These are phyloP conservation scores for Geophilus truncorum DNA, from an alignment of 2,888 invertebrate species.

Conservation along the genomic window DNA sequence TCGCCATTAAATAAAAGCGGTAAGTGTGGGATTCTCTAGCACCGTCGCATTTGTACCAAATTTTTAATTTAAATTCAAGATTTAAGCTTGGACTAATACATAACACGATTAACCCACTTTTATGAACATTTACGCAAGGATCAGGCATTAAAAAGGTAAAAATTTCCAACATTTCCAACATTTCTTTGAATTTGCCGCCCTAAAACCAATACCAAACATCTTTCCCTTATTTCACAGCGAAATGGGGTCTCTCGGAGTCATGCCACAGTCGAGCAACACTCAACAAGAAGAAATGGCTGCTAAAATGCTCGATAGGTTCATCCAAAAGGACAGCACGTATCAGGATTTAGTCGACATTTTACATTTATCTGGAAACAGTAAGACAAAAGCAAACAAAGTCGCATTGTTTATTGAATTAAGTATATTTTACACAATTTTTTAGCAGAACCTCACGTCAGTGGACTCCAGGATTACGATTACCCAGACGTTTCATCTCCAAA, in stretches of 20 bases:
- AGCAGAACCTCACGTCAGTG: constrained; percentile 77
- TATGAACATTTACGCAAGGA: no score
- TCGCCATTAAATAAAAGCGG: no score
- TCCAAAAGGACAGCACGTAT: constrained; percentile 63
- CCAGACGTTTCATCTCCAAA: constrained; percentile 66
- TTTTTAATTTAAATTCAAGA: no score
- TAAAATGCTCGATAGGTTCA: constrained; percentile 70
- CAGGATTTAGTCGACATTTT: constrained; percentile 63
- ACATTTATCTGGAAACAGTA: background rate
- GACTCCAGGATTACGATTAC: constrained; percentile 85
- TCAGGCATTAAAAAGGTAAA: no score
- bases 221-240: background rate
- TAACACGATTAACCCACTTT: no score
- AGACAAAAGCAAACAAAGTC: background rate
- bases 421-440: background rate
- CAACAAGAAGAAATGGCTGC: constrained; percentile 62
- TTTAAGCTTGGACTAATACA: no score
- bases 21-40: no score
- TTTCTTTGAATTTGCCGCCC: background rate
- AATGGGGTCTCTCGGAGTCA: background rate
- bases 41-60: no score
- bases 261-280: background rate
- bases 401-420: no score
- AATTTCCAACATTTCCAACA: background rate
- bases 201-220: background rate